Evolutionary conservation across 2,888 invertebrate genomes (phyloP).

Genomic region (Girardia tigrina): DNA sequence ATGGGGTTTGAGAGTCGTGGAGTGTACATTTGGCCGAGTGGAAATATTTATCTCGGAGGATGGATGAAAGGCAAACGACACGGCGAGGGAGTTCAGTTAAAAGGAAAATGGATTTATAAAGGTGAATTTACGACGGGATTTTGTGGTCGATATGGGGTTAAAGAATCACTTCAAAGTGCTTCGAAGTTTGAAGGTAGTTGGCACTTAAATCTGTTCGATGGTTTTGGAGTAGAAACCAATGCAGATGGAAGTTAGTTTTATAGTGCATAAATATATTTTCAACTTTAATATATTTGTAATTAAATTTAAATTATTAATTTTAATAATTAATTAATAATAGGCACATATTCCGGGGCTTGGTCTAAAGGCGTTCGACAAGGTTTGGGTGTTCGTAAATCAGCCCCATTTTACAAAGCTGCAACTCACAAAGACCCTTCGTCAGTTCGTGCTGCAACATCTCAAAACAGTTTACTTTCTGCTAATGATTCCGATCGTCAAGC

Average conservation of each 20-base stretch:
- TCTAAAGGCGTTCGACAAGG: slow-evolving; percentile 92
- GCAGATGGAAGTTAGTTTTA: slow-evolving; percentile 93
- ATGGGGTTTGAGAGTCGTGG: slow-evolving; percentile 98
- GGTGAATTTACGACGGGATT: slow-evolving; percentile 97
- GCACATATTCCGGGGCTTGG: slow-evolving; percentile 82
- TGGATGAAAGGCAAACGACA: slow-evolving; percentile 99
- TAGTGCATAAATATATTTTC: too few relatives aligned
- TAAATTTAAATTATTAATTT: not conserved
- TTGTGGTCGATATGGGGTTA: slow-evolving; percentile 92
- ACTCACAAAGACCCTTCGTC: slow-evolving; percentile 62
- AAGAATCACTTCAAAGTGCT: slow-evolving; percentile 61
- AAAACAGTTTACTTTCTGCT: slow-evolving; percentile 34
- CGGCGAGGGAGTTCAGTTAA: slow-evolving; percentile 86
- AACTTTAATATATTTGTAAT: too few relatives aligned
- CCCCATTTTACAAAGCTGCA: slow-evolving; percentile 87
- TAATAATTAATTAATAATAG: slow-evolving; percentile 39
- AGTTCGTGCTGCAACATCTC: slow-evolving; percentile 45
- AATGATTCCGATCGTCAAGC: slow-evolving; percentile 33
- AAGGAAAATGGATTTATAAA: slow-evolving; percentile 88
- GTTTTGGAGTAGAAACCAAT: slow-evolving; percentile 96
- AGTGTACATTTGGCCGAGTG: slow-evolving; percentile 63
- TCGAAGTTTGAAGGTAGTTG: slow-evolving; percentile 56
- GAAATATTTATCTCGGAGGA: slow-evolving; percentile 88
- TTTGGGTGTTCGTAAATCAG: slow-evolving; percentile 91
- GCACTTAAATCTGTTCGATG: slow-evolving; percentile 95